Base-by-base conservation (phyloP, 2,888 invertebrate genomes). In the Drosophila dives region DNA sequence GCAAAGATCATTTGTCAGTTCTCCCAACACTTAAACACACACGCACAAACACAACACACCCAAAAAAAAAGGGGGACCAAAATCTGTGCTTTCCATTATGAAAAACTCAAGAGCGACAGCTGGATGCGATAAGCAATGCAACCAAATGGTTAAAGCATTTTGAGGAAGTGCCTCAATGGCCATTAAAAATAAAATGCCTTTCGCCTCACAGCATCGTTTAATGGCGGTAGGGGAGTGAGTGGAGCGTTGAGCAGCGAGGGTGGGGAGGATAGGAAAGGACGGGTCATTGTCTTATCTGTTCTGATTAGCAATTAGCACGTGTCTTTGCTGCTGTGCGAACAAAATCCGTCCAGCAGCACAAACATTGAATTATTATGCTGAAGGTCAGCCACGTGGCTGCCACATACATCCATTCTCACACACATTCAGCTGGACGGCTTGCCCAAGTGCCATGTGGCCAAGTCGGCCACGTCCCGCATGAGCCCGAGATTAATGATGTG, bases 281-380 rank as follows among this genome's bases (percentile, higher is more conserved):
- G 26, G 55, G 29, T 20, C 63, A 62, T 53, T 66, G 73, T 64
- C 71, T 86, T 85, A 88, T 88, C 89, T 80, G 74, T 64, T 62
- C 77, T 89, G 85, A 85, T 85, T 85, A 85, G 89, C 85, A 85
- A 85, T 85, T 85, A 85, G 89, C 85, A 89, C 85, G 89, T 85
- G 89, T 89, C 86, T 75, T 72, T 60, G 55, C 38, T 61, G 51
- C 45, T 67, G 56, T 50, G 62, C 67, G 48, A 48, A 64, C 66
- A 64, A 64, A 55, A 42, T 54, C 78, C 59, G 50, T 48, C 49
- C 38, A 70, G 60, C 64, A 51, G 36, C 67, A 64, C 72, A 59
- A 72, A 69, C 84, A 86, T 83, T 85, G 86, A 85, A 83, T 85
- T 85, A 85, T 85, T 89, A 76, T 85, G 77, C 77, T 81, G 80